Conservation (phyloP, 2,888 invertebrate genomes). For the Marronus borbonicus region DNA sequence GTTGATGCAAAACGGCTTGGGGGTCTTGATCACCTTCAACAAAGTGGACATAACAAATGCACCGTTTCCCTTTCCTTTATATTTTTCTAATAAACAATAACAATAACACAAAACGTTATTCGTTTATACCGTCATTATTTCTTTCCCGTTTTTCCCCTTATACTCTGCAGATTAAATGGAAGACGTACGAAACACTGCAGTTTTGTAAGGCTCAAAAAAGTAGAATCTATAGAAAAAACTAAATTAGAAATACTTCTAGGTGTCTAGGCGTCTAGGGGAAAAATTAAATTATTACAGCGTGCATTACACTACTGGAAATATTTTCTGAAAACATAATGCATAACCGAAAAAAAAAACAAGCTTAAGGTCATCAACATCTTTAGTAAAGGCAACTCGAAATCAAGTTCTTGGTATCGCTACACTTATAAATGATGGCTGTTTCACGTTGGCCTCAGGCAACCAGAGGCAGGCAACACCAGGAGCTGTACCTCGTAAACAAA, state of each 20-base stretch:
- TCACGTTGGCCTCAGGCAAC: slow-evolving; percentile 66
- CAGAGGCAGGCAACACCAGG: slow-evolving; percentile 69
- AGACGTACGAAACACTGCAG: no score
- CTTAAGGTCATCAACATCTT: slow-evolving; percentile 69
- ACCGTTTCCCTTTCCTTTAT: slow-evolving; percentile 18
- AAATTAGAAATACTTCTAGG: no score
- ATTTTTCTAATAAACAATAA: slow-evolving; percentile 25
- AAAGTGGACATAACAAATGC: slow-evolving; percentile 21
- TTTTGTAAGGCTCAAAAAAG: no score
- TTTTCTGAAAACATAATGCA: slow-evolving; percentile 52
- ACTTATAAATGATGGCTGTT: slow-evolving; percentile 69
- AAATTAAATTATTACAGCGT: slow-evolving; percentile 31
- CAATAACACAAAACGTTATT: background rate
- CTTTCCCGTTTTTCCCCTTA: background rate
- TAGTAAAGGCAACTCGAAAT: slow-evolving; percentile 68
- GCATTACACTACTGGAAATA: slow-evolving; percentile 47
- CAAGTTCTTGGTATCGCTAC: slow-evolving; percentile 70
- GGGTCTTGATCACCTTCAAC: slow-evolving; percentile 45
- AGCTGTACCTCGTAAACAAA: slow-evolving; percentile 70
- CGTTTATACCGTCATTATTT: background rate
- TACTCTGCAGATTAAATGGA: background rate
- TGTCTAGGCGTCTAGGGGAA: background rate
- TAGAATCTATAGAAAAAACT: no score
- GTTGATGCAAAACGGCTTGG: slow-evolving; percentile 39
- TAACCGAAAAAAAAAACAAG: slow-evolving; percentile 55